Evolutionary conservation across 2,797 vertebrate genomes (phyloP), one percentile per base, ranked within the genome.

Genomic region (Hipposideros larvatus): DNA sequence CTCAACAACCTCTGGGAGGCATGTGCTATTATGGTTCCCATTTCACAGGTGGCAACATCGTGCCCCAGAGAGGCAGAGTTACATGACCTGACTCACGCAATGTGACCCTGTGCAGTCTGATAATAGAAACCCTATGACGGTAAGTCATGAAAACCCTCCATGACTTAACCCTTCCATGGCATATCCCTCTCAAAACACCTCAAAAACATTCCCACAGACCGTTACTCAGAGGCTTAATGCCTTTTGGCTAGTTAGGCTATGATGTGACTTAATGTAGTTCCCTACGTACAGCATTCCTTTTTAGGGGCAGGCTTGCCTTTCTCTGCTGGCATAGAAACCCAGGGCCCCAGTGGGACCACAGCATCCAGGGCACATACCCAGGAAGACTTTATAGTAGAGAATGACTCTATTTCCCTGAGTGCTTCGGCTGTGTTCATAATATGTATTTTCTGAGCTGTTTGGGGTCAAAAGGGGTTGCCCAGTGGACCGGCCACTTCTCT

Each of bases 111-210:
- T n/a, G 11, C 43, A 1, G 37, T 37, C 34, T 16, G 43, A 18
- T 0, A 15, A 19, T 21, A 34, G 48, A n/a, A 2, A 22, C 22
- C 4, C 18, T 0, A 0, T 14, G 82, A 18, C 7, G 0, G 48
- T 11, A 21, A 14, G 9, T 4, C 7, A 4, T 4, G 43, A 71
- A 78, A 78, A 61, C 37, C 22, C 5, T 9, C 3, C 24, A n/a
- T 15, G 2, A 18, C 31, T 19, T 16, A 7, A 22, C 53, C 24
- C 34, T 89, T 31, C 51, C 3, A 0, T 1, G 15, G 59, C 46
- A 4, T 1, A 9, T 16, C 37, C 4, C n/a, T 78, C 65, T 53
- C 41, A 79, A 70, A 65, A 34, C 55, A 68, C 28, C 22, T 70
- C 74, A 24, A 3, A 79, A 53, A 19, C 7, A 4, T 53, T 34